Evolutionary conservation across 2,797 vertebrate genomes (phyloP).

Genomic region (Pterois miles): DNA sequence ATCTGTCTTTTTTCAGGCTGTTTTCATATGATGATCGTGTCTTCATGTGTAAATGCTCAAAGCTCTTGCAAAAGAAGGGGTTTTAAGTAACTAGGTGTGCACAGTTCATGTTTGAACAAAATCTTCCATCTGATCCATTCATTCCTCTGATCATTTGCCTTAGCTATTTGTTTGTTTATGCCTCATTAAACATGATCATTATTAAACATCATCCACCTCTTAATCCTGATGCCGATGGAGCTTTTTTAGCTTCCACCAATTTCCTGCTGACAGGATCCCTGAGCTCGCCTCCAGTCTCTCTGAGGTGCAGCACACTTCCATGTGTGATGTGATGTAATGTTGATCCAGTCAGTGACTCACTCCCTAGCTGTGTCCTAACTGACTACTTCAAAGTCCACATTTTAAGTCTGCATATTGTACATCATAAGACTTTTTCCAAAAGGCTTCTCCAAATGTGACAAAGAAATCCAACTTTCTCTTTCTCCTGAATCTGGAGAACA

Average conservation of each 20-base stretch:
- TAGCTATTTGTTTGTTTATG: conserved; percentile 30
- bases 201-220: conserved; percentile 37
- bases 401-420: conserved; percentile 24
- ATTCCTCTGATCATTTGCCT: conserved; percentile 5
- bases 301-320: conserved; percentile 21
- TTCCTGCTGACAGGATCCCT: conserved; percentile 27
- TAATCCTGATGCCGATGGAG: conserved; percentile 5
- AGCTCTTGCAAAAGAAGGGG: not conserved
- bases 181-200: conserved; percentile 42
- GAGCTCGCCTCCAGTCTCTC: conserved; percentile 22
- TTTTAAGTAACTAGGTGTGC: not conserved
- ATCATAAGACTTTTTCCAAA: conserved; percentile 10
- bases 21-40: not conserved
- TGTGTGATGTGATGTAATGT: conserved; percentile 50
- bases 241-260: conserved; percentile 13
- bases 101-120: conserved; percentile 7
- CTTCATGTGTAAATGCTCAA: not conserved
- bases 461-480: not conserved
- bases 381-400: conserved; percentile 6
- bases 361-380: conserved; percentile 40
- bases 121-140: conserved; percentile 33
- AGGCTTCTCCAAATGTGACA: not conserved
- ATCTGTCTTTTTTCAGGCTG: not conserved
- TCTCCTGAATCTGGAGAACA: not conserved
- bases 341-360: conserved; percentile 47